Evolutionary conservation across 1,140 invertebrate genomes (phyloP).

Genomic region (Saccostrea echinata): DNA sequence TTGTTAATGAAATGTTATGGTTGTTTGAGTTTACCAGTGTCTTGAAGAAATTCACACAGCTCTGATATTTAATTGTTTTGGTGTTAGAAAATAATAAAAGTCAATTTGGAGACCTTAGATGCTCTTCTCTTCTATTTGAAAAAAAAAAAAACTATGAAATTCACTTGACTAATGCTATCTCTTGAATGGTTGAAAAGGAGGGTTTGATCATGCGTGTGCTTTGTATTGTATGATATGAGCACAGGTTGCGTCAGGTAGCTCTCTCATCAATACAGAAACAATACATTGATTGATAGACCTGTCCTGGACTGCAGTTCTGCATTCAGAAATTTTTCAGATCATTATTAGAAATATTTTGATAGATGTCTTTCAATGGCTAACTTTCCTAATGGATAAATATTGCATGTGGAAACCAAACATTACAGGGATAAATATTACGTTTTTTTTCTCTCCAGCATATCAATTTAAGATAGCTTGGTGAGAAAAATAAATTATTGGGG

Average conservation of each 20-base stretch:
- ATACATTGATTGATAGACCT: slow-evolving; percentile 12
- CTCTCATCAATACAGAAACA: slow-evolving; percentile 6
- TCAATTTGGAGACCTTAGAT: too few species aligned
- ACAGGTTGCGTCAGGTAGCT: background rate
- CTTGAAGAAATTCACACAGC: too few species aligned
- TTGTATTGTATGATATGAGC: background rate
- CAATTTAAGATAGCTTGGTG: background rate
- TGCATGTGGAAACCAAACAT: background rate
- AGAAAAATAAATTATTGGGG: background rate
- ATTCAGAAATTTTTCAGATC: background rate
- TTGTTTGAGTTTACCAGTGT: too few species aligned
- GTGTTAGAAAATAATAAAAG: too few species aligned
- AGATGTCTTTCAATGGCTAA: background rate
- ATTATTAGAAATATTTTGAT: background rate
- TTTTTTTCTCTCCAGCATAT: background rate
- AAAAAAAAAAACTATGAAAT: too few species aligned
- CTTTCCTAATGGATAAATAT: background rate
- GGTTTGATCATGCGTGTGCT: background rate
- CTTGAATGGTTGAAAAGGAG: background rate
- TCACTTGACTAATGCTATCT: background rate
- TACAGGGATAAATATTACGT: background rate
- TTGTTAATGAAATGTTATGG: too few species aligned
- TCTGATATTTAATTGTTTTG: too few species aligned
- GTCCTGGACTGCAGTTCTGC: background rate
- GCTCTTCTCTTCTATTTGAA: too few species aligned